Conservation (phyloP, 2,113 vertebrate genomes). For the Oplegnathus fasciatus region DNA sequence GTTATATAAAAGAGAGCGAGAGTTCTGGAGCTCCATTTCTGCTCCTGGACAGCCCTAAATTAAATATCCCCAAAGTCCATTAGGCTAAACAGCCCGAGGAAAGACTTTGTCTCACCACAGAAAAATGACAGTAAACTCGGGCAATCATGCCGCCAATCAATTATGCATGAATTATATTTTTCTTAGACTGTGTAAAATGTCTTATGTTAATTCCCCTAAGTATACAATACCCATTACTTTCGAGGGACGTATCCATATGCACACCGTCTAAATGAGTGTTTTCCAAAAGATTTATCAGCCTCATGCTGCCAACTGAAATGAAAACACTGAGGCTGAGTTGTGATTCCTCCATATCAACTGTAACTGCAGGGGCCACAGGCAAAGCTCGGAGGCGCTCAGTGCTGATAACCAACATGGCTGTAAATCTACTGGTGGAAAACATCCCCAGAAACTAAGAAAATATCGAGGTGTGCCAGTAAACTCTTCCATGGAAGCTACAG, state of each 20-base stretch:
- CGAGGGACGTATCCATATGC: slow-evolving; percentile 53
- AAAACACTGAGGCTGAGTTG: slow-evolving; percentile 69
- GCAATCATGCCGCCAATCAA: slow-evolving; percentile 86
- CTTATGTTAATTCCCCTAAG: slow-evolving; percentile 82
- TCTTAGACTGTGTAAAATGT: slow-evolving; percentile 82
- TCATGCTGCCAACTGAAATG: slow-evolving; percentile 62
- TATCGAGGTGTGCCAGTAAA: slow-evolving; percentile 51
- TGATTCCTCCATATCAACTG: slow-evolving; percentile 65
- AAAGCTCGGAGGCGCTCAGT: slow-evolving; percentile 64
- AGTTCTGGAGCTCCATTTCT: slow-evolving; percentile 68
- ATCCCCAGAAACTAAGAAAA: slow-evolving; percentile 54
- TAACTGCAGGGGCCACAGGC: slow-evolving; percentile 71
- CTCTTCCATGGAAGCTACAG: slow-evolving; percentile 20
- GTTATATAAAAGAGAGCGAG: slow-evolving; percentile 72
- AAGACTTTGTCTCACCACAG: slow-evolving; percentile 79
- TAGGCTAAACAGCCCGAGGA: slow-evolving; percentile 86
- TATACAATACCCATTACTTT: slow-evolving; percentile 78
- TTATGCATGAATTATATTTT: slow-evolving; percentile 87
- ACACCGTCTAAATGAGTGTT: slow-evolving; percentile 73
- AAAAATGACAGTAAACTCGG: slow-evolving; percentile 86
- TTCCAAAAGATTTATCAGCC: slow-evolving; percentile 73
- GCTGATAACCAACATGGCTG: slow-evolving; percentile 62
- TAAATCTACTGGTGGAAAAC: slow-evolving; percentile 69
- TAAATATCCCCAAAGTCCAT: slow-evolving; percentile 85
- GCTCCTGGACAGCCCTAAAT: slow-evolving; percentile 81